Evolutionary conservation across 2,113 vertebrate genomes (phyloP), one percentile per base, ranked within the genome.

Genomic region (Sebastes fasciatus): DNA sequence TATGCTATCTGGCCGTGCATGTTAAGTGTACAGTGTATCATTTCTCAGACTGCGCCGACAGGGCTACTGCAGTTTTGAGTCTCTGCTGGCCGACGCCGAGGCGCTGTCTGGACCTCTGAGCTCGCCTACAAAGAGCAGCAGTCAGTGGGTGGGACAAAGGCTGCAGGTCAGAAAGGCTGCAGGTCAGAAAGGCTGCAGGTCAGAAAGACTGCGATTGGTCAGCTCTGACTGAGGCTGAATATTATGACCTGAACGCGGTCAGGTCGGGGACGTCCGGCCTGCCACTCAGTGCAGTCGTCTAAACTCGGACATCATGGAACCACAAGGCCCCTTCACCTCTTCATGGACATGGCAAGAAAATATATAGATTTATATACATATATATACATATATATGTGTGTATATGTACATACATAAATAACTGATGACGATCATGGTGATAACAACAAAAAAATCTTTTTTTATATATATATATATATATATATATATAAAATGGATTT

Each of bases 1-100:
- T 80, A 82, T 86, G 79, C 90, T 83, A 82, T 93, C 87, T 89
- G 90, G 91, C 93, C 91, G 77, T 94, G 95, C 95, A 95, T 94
- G 95, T 92, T 90, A 86, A 85, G 80, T 95, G 94, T 95, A 93
- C 93, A 93, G 92, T 92, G 92, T 93, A 92, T 93, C 64, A 88
- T 94, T 94, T 92, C 87, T 90, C 79, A 87, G 87, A 92, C 93
- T 92, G 92, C 89, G 62, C 88, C 78, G 77, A 85, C 77, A 82
- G 86, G 88, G 81, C 89, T 87, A 70, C 80, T 70, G 84, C 73
- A 80, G 86, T 83, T 77, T 52, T 83, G 64, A 85, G 82, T 72
- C 82, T 88, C 84, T 82, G 84, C 90, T 76, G 86, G 71, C 77
- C 73, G 17, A 74, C 81, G 77, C 46, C 9, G 43, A 88, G 71